Percentiles rank a stretch among this genome's conserved stretches.
Evolutionary conservation across 2,797 vertebrate genomes (phyloP).

Genomic region (Sardinella longiceps): DNA sequence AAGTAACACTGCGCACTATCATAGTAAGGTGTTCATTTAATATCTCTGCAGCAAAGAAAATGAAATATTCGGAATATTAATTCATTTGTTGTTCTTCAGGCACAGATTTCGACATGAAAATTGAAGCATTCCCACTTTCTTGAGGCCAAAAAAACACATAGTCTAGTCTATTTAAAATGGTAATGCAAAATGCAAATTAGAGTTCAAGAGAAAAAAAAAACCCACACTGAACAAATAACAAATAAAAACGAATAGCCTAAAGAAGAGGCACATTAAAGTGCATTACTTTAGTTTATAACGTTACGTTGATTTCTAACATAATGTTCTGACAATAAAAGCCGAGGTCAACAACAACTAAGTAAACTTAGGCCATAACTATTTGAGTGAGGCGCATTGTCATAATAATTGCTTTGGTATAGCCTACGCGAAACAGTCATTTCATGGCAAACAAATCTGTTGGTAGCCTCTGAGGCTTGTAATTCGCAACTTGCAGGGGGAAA

Average conservation of each 20-base stretch:
- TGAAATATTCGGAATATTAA: background rate
- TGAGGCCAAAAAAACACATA: too few species aligned
- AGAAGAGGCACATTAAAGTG: background rate
- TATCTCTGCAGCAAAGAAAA: background rate
- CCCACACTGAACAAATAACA: background rate
- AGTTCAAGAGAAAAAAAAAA: too few species aligned
- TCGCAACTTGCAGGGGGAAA: constrained; percentile 15
- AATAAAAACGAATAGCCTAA: background rate
- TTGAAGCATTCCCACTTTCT: too few species aligned
- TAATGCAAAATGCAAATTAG: too few species aligned
- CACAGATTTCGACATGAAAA: too few species aligned
- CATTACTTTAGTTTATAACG: background rate
- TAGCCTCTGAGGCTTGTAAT: background rate
- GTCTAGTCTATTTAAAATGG: too few species aligned
- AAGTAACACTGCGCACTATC: too few species aligned
- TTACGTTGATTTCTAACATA: too few species aligned
- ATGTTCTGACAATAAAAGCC: background rate
- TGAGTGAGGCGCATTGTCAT: background rate
- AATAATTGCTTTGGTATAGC: background rate
- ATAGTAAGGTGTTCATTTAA: too few species aligned
- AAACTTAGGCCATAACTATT: background rate
- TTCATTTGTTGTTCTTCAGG: too few species aligned
- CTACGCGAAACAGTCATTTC: background rate
- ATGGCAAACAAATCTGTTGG: background rate
- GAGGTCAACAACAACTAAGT: background rate